Percentiles rank a stretch among this genome's conserved stretches.
These are phyloP conservation scores for Stenopsyche tienmushanensis DNA, from an alignment of 1,140 invertebrate species.

Conservation along the genomic window DNA sequence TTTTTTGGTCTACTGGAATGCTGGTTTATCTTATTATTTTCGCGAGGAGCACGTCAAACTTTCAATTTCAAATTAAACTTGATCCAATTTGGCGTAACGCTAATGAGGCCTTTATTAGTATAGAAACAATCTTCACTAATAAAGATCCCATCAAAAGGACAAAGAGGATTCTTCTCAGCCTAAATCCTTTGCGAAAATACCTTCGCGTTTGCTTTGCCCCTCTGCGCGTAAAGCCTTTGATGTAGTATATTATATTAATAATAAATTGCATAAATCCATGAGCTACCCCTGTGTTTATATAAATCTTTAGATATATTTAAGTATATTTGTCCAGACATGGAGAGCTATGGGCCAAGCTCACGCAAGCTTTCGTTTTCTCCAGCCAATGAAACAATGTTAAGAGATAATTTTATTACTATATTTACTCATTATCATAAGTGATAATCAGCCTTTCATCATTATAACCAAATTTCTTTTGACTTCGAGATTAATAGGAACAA, in stretches of 20 bases:
- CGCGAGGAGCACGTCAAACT: too few species aligned
- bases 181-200: neutral
- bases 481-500: neutral
- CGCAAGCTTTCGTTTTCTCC: neutral
- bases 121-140: neutral
- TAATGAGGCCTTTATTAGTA: neutral
- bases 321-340: neutral
- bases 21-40: too few species aligned
- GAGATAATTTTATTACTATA: too few species aligned
- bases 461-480: neutral
- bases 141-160: neutral
- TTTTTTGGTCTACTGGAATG: too few species aligned
- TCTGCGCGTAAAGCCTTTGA: neutral
- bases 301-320: conserved; percentile 10
- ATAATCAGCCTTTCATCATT: too few species aligned
- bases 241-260: neutral
- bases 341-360: conserved; percentile 6
- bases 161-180: neutral
- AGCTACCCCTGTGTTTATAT: conserved; percentile 2
- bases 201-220: neutral
- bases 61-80: too few species aligned
- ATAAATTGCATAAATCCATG: conserved; percentile 1
- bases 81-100: neutral
- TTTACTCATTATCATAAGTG: too few species aligned
- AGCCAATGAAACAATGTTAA: too few species aligned